phyloP scores from a whole-genome alignment of 2,113 vertebrate species.

The Tympanuchus pallidicinctus region DNA sequence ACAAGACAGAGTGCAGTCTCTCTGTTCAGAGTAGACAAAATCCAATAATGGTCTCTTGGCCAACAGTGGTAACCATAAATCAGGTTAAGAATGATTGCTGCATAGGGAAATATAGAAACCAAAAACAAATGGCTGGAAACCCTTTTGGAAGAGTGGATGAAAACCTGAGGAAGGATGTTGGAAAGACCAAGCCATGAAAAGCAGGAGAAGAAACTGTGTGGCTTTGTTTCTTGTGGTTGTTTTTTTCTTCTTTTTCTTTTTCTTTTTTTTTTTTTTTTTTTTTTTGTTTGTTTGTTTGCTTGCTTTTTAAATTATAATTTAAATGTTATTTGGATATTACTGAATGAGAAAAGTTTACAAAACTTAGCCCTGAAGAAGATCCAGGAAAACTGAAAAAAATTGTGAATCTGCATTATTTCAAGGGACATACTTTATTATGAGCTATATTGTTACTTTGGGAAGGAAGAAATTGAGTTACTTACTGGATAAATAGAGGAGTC shows the following conservation, averaged over 20 bases:
- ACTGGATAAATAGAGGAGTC: background rate
- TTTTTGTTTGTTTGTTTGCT: too few relatives aligned
- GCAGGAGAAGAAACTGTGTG: background rate
- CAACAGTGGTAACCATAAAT: background rate
- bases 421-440: background rate
- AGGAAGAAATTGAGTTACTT: background rate
- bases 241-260: background rate
- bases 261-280: background rate
- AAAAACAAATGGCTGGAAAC: background rate
- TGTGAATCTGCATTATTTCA: background rate
- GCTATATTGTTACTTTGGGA: background rate
- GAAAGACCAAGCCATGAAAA: background rate
- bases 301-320: background rate
- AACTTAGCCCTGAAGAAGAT: background rate
- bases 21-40: background rate
- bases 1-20: background rate
- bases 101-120: background rate
- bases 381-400: background rate
- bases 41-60: background rate
- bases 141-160: background rate
- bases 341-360: background rate
- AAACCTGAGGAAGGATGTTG: background rate
- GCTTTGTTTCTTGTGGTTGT: background rate
- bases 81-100: background rate
- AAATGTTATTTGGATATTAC: background rate